phyloP scores from a whole-genome alignment of 2,113 vertebrate species.

The Scomber colias region DNA sequence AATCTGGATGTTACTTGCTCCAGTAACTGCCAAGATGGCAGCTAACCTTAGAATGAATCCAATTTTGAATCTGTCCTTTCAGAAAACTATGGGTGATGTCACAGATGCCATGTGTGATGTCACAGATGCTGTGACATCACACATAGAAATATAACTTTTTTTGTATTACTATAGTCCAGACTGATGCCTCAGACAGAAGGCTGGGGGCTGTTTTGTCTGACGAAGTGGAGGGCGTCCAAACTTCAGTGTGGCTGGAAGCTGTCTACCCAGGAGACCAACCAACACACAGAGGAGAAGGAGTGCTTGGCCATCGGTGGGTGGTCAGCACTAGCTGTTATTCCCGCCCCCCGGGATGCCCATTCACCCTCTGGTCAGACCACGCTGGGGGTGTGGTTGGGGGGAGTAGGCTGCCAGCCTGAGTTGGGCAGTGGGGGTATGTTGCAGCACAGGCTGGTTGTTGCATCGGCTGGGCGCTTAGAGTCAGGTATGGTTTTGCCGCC shows the following conservation, averaged over 20 bases:
- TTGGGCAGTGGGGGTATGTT: neutral
- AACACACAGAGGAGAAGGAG: neutral
- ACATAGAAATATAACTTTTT: too few species aligned
- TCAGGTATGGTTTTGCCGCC: slow-evolving; percentile 9
- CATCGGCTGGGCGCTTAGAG: neutral
- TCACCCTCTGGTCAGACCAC: neutral
- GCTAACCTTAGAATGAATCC: too few species aligned
- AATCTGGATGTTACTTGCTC: too few species aligned
- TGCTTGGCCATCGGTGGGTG: neutral
- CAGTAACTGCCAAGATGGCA: too few species aligned
- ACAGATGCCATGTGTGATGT: too few species aligned
- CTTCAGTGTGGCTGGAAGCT: neutral
- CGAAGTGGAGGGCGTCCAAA: neutral
- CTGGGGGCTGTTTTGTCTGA: neutral
- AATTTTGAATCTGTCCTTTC: too few species aligned
- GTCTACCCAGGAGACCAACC: neutral
- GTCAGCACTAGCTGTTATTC: neutral
- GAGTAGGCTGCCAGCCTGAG: neutral
- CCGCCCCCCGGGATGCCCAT: neutral
- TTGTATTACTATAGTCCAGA: neutral
- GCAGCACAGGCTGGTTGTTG: neutral
- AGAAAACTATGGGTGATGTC: too few species aligned
- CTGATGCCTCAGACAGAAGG: neutral
- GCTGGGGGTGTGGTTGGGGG: neutral
- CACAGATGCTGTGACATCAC: too few species aligned